Evolutionary conservation across 2,113 vertebrate genomes (phyloP).

Genomic region (Marmota monax): DNA sequence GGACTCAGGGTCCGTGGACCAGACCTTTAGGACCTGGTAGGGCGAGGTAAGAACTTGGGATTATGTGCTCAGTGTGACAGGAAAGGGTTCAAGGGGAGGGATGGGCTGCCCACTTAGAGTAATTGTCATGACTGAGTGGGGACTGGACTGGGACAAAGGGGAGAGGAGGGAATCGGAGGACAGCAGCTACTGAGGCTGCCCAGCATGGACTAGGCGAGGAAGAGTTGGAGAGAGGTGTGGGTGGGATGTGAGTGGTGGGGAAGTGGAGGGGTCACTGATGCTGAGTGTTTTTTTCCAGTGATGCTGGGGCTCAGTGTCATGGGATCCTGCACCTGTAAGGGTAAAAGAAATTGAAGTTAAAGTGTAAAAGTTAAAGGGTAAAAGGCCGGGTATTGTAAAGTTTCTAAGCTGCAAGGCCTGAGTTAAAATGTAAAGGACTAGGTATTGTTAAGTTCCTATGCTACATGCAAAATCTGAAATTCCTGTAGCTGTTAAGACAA

Average conservation of each 20-base stretch:
- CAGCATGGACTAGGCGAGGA: neutral
- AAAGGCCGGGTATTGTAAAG: too few species aligned
- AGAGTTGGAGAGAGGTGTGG: neutral
- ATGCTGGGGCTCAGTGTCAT: neutral
- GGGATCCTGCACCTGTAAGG: neutral
- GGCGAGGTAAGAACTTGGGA: neutral
- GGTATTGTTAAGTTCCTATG: too few species aligned
- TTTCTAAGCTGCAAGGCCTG: too few species aligned
- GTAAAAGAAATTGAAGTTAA: too few species aligned
- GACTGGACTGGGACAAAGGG: neutral
- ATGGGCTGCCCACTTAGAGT: neutral
- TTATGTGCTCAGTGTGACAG: neutral
- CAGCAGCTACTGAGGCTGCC: too few species aligned
- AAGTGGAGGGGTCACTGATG: neutral
- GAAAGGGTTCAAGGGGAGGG: neutral
- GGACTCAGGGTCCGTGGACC: fast-evolving
- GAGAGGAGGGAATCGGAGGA: neutral
- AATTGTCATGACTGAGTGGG: neutral
- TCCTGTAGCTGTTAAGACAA: too few species aligned
- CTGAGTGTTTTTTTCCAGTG: neutral
- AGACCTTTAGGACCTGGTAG: neutral
- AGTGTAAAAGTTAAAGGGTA: too few species aligned
- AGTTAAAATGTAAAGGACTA: too few species aligned
- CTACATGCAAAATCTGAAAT: too few species aligned
- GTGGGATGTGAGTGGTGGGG: neutral